Percentiles rank a stretch among this genome's conserved stretches.
Evolutionary conservation across 2,113 vertebrate genomes (phyloP).

Genomic region (Talpa occidentalis): DNA sequence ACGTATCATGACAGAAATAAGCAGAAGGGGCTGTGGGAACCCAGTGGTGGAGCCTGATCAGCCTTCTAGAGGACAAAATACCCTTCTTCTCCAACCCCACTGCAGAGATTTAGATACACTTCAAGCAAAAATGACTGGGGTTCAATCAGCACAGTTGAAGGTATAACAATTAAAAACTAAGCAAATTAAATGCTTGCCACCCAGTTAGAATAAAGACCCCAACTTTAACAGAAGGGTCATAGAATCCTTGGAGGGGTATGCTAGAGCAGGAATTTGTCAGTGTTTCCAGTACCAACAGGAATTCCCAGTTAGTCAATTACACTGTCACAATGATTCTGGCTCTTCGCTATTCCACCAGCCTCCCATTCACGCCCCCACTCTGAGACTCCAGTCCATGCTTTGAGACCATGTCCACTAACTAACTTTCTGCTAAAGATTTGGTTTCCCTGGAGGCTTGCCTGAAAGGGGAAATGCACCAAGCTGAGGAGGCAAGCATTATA

Average conservation of each 20-base stretch:
- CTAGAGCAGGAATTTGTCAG: neutral
- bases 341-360: neutral
- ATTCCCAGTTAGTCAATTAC: neutral
- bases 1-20: neutral
- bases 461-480: neutral
- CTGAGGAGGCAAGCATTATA: neutral
- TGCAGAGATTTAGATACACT: neutral
- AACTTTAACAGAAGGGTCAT: slow-evolving; percentile 1
- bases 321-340: neutral
- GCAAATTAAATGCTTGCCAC: slow-evolving; percentile 25
- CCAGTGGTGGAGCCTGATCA: neutral
- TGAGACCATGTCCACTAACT: neutral
- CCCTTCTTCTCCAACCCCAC: neutral
- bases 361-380: neutral
- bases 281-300: slow-evolving; percentile 10
- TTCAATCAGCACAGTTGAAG: slow-evolving; percentile 12
- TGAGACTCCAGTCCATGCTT: neutral
- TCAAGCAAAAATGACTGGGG: slow-evolving; percentile 28
- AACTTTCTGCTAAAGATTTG: neutral
- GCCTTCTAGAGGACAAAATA: neutral
- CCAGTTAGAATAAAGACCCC: slow-evolving; percentile 40
- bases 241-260: neutral
- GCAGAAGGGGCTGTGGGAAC: neutral
- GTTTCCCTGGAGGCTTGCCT: neutral
- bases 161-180: neutral